A percentile compares a stretch with the other conserved stretches of the same genome.
These are phyloP conservation scores for Melanitta fusca DNA, from an alignment of 2,797 vertebrate genomes.

Conservation along the genomic window DNA sequence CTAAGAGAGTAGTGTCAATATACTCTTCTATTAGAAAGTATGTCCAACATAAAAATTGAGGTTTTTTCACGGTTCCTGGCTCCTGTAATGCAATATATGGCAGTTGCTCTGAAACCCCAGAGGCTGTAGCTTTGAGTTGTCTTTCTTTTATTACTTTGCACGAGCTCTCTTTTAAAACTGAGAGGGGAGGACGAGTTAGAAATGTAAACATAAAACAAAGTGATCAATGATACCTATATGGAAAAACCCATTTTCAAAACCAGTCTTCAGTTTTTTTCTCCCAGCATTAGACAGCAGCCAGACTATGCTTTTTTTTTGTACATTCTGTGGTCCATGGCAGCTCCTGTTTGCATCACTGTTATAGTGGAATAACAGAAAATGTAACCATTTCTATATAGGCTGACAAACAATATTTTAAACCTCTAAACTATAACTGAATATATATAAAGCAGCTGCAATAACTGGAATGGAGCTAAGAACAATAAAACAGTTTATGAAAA, in stretches of 20 bases:
- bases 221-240: not conserved
- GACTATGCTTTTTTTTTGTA: not conserved
- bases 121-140: constrained; percentile 33
- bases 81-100: constrained; percentile 50
- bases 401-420: not conserved
- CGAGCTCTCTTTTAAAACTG: not conserved
- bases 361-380: not conserved
- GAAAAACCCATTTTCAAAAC: not conserved
- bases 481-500: not conserved
- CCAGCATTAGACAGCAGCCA: not conserved
- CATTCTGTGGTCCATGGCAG: not conserved
- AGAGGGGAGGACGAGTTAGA: not conserved
- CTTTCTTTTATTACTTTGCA: constrained; percentile 50
- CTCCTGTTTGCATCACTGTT: not conserved
- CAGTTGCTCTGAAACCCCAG: not conserved
- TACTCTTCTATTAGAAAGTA: constrained; percentile 36
- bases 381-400: not conserved
- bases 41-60: not conserved
- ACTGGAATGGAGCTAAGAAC: not conserved
- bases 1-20: not conserved
- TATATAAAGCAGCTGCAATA: not conserved
- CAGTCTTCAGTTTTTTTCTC: not conserved
- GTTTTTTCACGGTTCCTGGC: constrained; percentile 26
- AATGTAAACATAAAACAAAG: constrained; percentile 31
- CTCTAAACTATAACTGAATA: not conserved